Base-by-base conservation (phyloP, 2,113 vertebrate genomes). In the Pygoscelis antarcticus region DNA sequence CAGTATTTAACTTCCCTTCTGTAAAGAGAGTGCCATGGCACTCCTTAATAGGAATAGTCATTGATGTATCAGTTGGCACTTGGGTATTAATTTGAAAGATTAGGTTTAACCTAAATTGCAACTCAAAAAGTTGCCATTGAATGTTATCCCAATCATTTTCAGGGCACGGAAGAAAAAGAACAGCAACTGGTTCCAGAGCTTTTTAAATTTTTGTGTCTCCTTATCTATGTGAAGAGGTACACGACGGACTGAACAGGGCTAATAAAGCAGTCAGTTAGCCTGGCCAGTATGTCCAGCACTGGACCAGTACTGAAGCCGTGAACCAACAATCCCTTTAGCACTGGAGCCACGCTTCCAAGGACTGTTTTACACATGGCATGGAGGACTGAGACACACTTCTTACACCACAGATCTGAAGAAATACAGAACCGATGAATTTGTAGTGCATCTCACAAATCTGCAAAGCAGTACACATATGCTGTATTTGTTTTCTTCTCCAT, bases 191-290 rank as follows among this genome's bases (percentile, higher is more conserved):
- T 38, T 58, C 36, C 21, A 25, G 16, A 66, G 82, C 12, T 51
- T 65, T 79, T 54, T 38, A 26, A 29, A 25, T 29, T 32, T 30
- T 36, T 65, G 13, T 34, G 6, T 65, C 27, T 69, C 38, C 55
- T 54, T 21, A 16, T 13, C 62, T 13, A 2, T 27, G 49, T 18
- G 25, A 49, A 81, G 49, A 49, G 30, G 29, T 55, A 16, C 9
- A 0, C 0, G 14, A n/a, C 8, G 42, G 42, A 21, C 68, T 12
- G 44, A 52, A 11, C 32, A 13, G n/a, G 5, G 34, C 34, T 34
- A 19, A 54, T 10, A 15, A 25, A 55, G 19, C 13, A 27, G 51
- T 22, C 49, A 1, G 19, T 57, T 32, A 32, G 30, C 38, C 60
- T 46, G 38, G 25, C 38, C 66, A 52, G 44, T 21, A 14, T 44